Evolutionary conservation across 2,113 vertebrate genomes (phyloP), one percentile per base, ranked within the genome.

Genomic region (Hiodon alosoides): DNA sequence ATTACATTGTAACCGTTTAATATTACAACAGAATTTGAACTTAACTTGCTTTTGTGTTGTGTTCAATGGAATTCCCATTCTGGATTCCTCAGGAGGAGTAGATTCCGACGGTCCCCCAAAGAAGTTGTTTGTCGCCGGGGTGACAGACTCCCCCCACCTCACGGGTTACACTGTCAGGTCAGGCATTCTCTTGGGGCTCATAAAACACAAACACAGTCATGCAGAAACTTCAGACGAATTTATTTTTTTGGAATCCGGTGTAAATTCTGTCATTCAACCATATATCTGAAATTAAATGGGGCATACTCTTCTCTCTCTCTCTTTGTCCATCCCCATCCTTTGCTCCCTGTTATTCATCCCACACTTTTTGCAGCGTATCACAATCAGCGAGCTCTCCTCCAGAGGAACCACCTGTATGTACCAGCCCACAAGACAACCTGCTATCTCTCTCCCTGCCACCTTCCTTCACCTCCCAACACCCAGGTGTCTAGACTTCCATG

Each of bases 51-150:
- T 10, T 61, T 61, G 4, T 61, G 3, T 2, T 48, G 62, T 62
- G 0, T 46, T 69, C 9, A 55, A 9, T 71, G 52, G 17, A 54
- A 59, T 71, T 72, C 11, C 46, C 16, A 3, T 47, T 31, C 71
- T 69, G 11, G 67, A 7, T 76, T 5, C 66, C 7, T 72, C 80
- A 92, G 91, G 91, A 57, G 91, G 90, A 31, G 87, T 87, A 57
- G 91, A 93, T 80, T 91, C 90, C 5, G 91, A 93, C 9, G 90
- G 87, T 14, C 91, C 91, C 0, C 91, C 91, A 3, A 93, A 93
- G 84, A 93, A 93, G 79, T 90, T 93, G 2, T 93, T 93, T 84
- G 90, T 93, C 71, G 89, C 90, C 0, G 91, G 91, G 57, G 90
- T 93, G 53, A 85, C 89, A 31, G 90, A 91, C 16, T 85, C 91